Evolutionary conservation across 2,113 vertebrate species (phyloP), one percentile per base, ranked within the genome.

Genomic region (Lasiurus cinereus): DNA sequence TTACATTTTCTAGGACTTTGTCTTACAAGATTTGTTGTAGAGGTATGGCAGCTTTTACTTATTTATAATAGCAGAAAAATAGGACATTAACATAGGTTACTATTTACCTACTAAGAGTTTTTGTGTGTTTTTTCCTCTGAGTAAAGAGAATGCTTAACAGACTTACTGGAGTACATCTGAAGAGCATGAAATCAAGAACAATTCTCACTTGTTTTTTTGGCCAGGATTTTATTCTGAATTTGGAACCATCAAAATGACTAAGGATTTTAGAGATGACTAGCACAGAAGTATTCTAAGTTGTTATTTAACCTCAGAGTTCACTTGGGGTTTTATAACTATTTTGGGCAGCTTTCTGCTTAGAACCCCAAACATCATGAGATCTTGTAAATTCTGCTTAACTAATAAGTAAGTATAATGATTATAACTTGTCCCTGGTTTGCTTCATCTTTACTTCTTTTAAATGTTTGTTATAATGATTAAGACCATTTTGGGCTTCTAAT

Each of bases 161-260:
- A 18, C 27, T 59, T 83, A 43, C 27, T 19, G 56, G 39, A 74
- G n/a, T 46, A 59, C 18, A 1, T 56, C 18, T 2, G 29, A 33
- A 73, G 18, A 18, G 5, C 56, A 3, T 52, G 70, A 88, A 62
- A 29, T 74, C 3, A 3, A 86, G 64, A 74, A 31, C 43, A 90
- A 1, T 59, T 66, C 6, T 78, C 54, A n/a, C 15, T 48, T 48
- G 3, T 39, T 88, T 86, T 33, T 87, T 83, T 80, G 19, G 22
- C 15, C 15, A 33, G 69, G 31, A 70, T 76, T 90, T 59, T 33
- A 69, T 80, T 52, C 22, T 67, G 56, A 83, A 89, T 72, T 83
- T 86, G 19, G 82, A 91, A 66, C 59, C 70, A 59, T 84, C 78
- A 90, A 22, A 56, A 93, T 66, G 66, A 84, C 12, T 16, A 33